Evolutionary conservation across 2,113 vertebrate species (phyloP).

Genomic region (Hippocampus zosterae): DNA sequence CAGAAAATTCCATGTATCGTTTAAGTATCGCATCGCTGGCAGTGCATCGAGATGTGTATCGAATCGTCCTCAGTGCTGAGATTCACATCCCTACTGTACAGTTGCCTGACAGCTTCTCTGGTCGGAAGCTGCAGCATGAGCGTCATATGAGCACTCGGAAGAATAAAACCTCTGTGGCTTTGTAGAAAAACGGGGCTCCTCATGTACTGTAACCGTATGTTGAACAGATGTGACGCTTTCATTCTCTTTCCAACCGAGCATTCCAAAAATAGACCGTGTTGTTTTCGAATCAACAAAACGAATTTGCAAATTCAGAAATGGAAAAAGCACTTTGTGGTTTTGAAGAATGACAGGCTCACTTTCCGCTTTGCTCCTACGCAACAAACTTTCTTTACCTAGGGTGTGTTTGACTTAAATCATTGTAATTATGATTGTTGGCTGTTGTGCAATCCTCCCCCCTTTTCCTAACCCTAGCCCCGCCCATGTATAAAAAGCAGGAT

Average conservation of each 20-base stretch:
- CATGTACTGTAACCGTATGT: neutral
- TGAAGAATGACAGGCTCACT: neutral
- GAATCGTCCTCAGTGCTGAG: too few species aligned
- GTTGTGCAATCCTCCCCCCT: too few species aligned
- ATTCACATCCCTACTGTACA: too few species aligned
- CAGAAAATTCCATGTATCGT: too few species aligned
- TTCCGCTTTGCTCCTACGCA: neutral
- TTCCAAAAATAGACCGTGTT: neutral
- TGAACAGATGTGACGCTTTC: neutral
- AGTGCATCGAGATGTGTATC: too few species aligned
- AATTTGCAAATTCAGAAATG: neutral
- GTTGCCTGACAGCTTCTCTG: neutral
- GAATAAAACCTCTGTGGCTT: neutral
- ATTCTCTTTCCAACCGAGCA: neutral
- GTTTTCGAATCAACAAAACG: neutral
- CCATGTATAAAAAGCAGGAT: neutral
- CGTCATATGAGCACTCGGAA: neutral
- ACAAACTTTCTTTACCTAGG: neutral
- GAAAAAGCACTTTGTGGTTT: neutral
- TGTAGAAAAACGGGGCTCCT: neutral
- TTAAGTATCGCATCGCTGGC: too few species aligned
- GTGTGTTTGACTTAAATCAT: neutral
- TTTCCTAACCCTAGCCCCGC: neutral
- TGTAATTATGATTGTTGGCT: neutral
- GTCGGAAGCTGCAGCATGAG: neutral